Evolutionary conservation across 1,140 invertebrate genomes (phyloP), one percentile per base, ranked within the genome.

Genomic region (Danaus plexippus): DNA sequence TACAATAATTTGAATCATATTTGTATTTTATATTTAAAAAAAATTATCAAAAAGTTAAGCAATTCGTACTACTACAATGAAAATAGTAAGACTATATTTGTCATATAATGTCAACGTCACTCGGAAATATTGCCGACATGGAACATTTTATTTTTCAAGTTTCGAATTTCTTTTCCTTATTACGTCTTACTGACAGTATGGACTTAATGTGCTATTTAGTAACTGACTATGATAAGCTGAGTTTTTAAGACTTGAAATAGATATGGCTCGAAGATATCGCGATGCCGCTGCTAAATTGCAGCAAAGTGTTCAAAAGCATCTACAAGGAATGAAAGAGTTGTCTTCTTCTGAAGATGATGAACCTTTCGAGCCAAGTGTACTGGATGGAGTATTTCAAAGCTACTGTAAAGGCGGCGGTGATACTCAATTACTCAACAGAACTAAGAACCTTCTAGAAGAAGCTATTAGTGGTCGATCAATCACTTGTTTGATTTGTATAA

Each of bases 401-500:
- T 86, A 86, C 54, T 74, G 66, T 52, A 66, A 67, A 49, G 78
- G 80, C 9, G 83, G 83, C 7, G 80, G 80, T 2, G 80, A 84
- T 43, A 69, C 65, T 5, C 61, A 71, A 8, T 64, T 82, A 66
- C 57, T 84, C 1, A 80, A 82, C 40, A 76, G 83, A 52, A 94
- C 93, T 6, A 88, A 91, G 57, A 90, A 91, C 11, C 92, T 93
- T 74, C 76, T 96, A 41, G 90, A 93, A 69, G 93, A 95, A 74
- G 88, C 90, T 0, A 90, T 96, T 62, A 91, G 92, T 73, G 92
- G 93, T 45, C 93, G 94, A 5, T 90, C 94, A 40, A 92, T 92
- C 3, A 93, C 94, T 43, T 98, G 97, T 79, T 89, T 98, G 4
- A 95, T 98, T 71, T 98, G 97, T 70, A 97, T 98, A 80, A 95